phyloP scores from a whole-genome alignment of 2,797 vertebrate species.

The Syngnathus acus region DNA sequence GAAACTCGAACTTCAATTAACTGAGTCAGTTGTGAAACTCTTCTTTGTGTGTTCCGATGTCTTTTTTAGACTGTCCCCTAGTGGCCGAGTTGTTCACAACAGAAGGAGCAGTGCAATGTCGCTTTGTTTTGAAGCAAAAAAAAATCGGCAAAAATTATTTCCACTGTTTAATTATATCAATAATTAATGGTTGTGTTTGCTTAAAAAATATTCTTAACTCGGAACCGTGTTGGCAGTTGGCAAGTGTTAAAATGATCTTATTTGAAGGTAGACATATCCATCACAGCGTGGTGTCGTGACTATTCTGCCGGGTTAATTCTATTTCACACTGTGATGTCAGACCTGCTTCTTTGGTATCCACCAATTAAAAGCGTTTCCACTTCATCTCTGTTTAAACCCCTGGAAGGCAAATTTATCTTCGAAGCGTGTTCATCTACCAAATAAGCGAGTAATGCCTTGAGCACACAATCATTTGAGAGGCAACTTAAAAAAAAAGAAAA shows the following conservation, averaged over 20 bases:
- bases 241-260: conserved; percentile 1
- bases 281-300: conserved; percentile 18
- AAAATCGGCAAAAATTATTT: no score
- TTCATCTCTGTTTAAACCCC: not conserved
- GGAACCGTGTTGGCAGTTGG: no score
- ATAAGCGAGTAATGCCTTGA: not conserved
- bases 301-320: conserved; percentile 17
- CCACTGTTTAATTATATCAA: no score
- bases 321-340: conserved; percentile 16
- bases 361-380: conserved; percentile 31
- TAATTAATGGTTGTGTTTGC: no score
- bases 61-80: no score
- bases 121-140: no score
- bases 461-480: not conserved
- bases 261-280: conserved; percentile 18
- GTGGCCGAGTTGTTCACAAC: no score
- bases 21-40: no score
- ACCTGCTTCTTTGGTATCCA: conserved; percentile 17
- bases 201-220: no score
- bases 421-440: not conserved
- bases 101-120: no score
- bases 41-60: no score
- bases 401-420: not conserved
- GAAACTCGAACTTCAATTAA: no score
- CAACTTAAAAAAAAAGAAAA: not conserved